Percentiles rank a stretch among this genome's conserved stretches.
Evolutionary conservation across 2,797 vertebrate genomes (phyloP).

Genomic region (Paramormyrops hopkinsi): DNA sequence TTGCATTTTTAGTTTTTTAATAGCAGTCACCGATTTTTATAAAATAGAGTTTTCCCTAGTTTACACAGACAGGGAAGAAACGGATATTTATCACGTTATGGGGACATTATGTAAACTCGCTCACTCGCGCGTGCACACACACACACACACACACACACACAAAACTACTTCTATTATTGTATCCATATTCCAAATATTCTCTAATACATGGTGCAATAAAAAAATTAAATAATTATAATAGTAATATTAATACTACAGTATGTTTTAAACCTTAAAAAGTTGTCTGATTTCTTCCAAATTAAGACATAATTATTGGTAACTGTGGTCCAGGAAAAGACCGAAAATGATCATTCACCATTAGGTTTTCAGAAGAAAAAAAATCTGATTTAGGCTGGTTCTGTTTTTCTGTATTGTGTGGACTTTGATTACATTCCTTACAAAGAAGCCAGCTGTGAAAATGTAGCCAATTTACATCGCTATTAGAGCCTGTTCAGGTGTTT

Average conservation of each 20-base stretch:
- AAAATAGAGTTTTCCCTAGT: too few species aligned
- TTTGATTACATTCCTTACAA: not conserved
- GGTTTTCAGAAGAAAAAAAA: conserved; percentile 27
- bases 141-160: not conserved
- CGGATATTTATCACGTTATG: too few species aligned
- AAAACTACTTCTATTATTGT: not conserved
- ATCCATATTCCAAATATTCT: not conserved
- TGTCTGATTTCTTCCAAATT: not conserved
- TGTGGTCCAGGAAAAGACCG: not conserved
- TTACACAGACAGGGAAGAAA: too few species aligned
- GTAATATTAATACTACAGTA: not conserved
- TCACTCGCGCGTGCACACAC: not conserved
- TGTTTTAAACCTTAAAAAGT: not conserved
- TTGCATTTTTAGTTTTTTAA: too few species aligned
- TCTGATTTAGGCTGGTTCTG: not conserved
- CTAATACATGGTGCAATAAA: not conserved
- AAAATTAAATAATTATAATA: not conserved
- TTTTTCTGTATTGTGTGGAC: not conserved
- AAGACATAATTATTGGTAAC: not conserved
- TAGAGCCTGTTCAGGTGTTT: conserved; percentile 5
- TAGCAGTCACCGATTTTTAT: too few species aligned
- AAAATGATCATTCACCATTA: not conserved
- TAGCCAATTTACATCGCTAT: not conserved
- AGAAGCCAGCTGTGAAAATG: not conserved
- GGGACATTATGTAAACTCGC: too few species aligned